Evolutionary conservation across 1,140 invertebrate species (phyloP), one percentile per base, ranked within the genome.

Genomic region (Pectinophora gossypiella): DNA sequence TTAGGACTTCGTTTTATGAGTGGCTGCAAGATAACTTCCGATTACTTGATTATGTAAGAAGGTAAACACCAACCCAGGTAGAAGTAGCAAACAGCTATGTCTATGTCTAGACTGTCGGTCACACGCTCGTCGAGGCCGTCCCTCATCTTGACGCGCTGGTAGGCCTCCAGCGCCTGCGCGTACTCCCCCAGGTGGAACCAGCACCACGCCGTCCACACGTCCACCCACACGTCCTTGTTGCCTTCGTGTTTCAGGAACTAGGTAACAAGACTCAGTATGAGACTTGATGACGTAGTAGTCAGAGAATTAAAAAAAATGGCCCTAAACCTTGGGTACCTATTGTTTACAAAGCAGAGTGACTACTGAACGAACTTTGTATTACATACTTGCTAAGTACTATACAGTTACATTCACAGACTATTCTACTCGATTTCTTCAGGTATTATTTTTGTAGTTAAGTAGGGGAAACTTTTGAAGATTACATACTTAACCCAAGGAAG

Each of bases 151-250:
- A 93, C 65, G 6, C 72, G 81, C 60, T 91, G 89, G 75, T 95
- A 98, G 10, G 93, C 90, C 19, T 93, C 90, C n/a, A 96, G 88
- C 0, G 98, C 94, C 72, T 92, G 91, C 66, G 94, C 94, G 85
- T 98, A 99, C 74, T 99, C 96, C 0, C 96, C 97, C 27, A 98
- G 87, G 87, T 99, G 98, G 87, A 99, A 99, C 50, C 93, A 92
- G 85, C 97, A 98, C 79, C 97, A 99, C 1, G 94, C 97, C 52
- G 96, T 92, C 97, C 98, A 99, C 53, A 95, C 82, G 59, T 95
- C 93, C 13, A 91, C 91, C 73, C 92, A 91, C 5, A 90, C 81
- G 45, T 87, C 89, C 12, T 76, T 89, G 65, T 90, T 92, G 35
- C 89, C 91, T 64, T 72, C 76, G 23, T 82, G 69, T 49, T 75